Evolutionary conservation across 2,888 invertebrate genomes (phyloP), one percentile per base, ranked within the genome.

Genomic region (Nymphalis polychloros): DNA sequence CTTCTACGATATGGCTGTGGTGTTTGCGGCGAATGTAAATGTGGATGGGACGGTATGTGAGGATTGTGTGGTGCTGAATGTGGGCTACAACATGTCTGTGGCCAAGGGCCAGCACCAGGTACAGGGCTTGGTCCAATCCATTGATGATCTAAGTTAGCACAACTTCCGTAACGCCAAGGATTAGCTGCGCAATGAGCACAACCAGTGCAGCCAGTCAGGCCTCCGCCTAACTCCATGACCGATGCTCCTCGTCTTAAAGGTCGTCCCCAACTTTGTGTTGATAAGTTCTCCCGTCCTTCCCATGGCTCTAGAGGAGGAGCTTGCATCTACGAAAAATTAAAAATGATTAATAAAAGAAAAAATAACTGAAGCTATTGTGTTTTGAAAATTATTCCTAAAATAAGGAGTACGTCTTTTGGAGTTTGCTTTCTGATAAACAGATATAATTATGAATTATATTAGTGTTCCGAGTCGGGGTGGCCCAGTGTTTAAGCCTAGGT

Each of bases 131-230:
- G 73, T 19, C 75, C 75, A 48, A 63, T 69, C 88, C 88, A 88
- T 31, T 84, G 77, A 74, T 88, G 89, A 70, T 92, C 92, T 49
- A 92, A 84, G 69, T 84, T 87, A 66, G 89, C 91, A 75, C 91
- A 90, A 80, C 92, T 91, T 72, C 92, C 92, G 75, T 92, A 92
- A 2, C 92, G 85, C 91, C 91, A 92, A 19, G 83, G 77, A 65
- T 77, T 72, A 7, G 83, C 78, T 17, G 81, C 78, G 64, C 80
- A 81, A 69, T 78, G 78, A 13, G 76, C 27, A 76, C 80, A 78
- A 78, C 87, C 71, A 64, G 73, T 52, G 61, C 79, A 75, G 0
- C 68, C 69, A 0, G 75, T 72, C n/a, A 74, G 74, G 27, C 74
- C 82, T 5, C 85, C 87, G 10, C 89, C 84, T 10, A 92, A 79